These are phyloP conservation scores for Muraenolepis orangiensis DNA, from an alignment of 2,797 vertebrate species.

Conservation along the genomic window DNA sequence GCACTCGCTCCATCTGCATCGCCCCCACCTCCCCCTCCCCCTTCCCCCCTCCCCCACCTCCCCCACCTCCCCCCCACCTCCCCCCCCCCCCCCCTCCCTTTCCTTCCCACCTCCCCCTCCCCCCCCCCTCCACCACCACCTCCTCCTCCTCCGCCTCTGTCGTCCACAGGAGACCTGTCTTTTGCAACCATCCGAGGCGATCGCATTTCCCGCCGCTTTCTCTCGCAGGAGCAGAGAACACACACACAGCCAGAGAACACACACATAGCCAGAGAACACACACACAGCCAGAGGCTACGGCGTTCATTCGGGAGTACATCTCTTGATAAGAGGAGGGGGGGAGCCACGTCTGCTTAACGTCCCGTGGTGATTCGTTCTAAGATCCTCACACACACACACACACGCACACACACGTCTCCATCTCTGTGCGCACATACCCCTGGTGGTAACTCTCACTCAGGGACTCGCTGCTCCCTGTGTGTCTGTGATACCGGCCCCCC, in stretches of 20 bases:
- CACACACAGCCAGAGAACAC: too few species aligned
- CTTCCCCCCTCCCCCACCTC: too few species aligned
- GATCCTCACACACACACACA: neutral
- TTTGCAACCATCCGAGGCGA: neutral
- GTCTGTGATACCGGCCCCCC: too few species aligned
- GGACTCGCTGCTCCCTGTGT: neutral
- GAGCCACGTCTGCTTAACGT: neutral
- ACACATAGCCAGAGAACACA: too few species aligned
- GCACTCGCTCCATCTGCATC: neutral
- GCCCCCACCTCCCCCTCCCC: too few species aligned
- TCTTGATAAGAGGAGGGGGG: neutral
- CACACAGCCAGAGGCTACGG: neutral
- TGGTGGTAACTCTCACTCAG: neutral
- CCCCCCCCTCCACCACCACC: too few species aligned
- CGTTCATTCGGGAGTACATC: neutral
- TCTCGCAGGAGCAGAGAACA: too few species aligned
- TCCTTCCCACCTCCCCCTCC: too few species aligned
- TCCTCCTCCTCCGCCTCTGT: too few species aligned
- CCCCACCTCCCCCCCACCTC: too few species aligned
- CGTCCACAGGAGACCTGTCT: neutral
- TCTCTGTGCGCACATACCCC: neutral
- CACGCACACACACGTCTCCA: neutral
- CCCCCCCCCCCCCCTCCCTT: neutral
- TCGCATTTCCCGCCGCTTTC: too few species aligned
- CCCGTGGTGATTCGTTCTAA: neutral